Percentiles rank a stretch among this genome's conserved stretches.
phyloP scores from a whole-genome alignment of 2,888 invertebrate species.

The Meteorus cinctellus region DNA sequence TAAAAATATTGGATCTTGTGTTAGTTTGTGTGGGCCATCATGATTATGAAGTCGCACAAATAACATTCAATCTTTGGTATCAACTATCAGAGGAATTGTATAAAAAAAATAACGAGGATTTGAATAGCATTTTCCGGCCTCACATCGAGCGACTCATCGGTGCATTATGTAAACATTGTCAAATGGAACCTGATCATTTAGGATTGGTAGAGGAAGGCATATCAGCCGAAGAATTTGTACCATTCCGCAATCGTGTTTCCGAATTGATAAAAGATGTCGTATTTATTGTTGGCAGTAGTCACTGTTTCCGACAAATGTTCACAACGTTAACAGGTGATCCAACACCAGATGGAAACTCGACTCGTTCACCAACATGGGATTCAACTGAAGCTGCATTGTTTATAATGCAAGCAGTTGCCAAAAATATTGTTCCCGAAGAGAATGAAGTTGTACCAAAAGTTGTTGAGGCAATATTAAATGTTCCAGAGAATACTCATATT shows the following conservation, averaged over 20 bases:
- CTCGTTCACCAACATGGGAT: constrained; percentile 89
- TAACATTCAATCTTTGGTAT: constrained; percentile 98
- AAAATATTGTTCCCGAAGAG: constrained; percentile 94
- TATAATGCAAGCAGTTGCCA: constrained; percentile 95
- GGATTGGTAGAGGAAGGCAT: constrained; percentile 72
- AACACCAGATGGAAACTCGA: constrained; percentile 61
- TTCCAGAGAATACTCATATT: constrained; percentile 87
- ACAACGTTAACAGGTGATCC: constrained; percentile 76
- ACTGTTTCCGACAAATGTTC: constrained; percentile 94
- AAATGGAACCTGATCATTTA: constrained; percentile 93
- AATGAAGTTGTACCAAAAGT: constrained; percentile 95
- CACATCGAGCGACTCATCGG: constrained; percentile 93
- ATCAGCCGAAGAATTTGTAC: constrained; percentile 82
- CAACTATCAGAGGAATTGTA: constrained; percentile 95
- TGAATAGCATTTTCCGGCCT: constrained; percentile 90
- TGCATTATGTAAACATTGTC: constrained; percentile 93
- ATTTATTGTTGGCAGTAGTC: constrained; percentile 94
- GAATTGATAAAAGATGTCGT: constrained; percentile 97
- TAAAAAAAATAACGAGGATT: constrained; percentile 85
- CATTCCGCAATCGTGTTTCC: constrained; percentile 89
- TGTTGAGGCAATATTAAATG: constrained; percentile 89
- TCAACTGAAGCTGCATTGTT: constrained; percentile 94
- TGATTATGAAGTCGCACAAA: constrained; percentile 92
- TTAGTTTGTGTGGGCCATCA: constrained; percentile 96
- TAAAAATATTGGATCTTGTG: constrained; percentile 90